A percentile compares a stretch with the other conserved stretches of the same genome.
Evolutionary conservation across 2,888 invertebrate species (phyloP).

Genomic region (Adela reaumurella): DNA sequence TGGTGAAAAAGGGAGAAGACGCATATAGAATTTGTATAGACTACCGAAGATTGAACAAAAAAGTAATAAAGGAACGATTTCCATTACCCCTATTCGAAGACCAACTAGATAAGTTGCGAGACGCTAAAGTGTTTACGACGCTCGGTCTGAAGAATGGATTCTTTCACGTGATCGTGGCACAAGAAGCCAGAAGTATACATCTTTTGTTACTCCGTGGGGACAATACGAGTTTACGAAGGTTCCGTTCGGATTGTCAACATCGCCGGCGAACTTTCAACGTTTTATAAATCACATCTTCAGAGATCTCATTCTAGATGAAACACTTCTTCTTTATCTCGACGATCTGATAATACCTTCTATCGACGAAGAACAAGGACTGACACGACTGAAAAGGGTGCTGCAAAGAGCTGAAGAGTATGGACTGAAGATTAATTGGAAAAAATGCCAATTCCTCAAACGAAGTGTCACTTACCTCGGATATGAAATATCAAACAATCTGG

Average conservation of each 20-base stretch:
- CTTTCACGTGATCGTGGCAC: constrained; percentile 21
- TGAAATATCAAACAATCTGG: not conserved
- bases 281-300: constrained; percentile 19
- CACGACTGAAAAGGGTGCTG: constrained; percentile 16
- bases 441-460: constrained; percentile 21
- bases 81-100: constrained; percentile 26
- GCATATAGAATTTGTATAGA: constrained; percentile 20
- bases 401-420: constrained; percentile 14
- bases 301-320: constrained; percentile 12
- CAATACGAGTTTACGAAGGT: constrained; percentile 25
- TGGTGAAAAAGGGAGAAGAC: constrained; percentile 15
- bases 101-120: constrained; percentile 23
- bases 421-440: constrained; percentile 20
- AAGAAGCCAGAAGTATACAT: constrained; percentile 19
- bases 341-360: constrained; percentile 15
- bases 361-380: constrained; percentile 12
- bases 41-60: constrained; percentile 23
- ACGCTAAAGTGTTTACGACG: constrained; percentile 12
- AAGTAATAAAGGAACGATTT: constrained; percentile 20
- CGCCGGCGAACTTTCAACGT: constrained; percentile 22
- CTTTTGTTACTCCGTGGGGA: constrained; percentile 24
- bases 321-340: constrained; percentile 13
- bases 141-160: constrained; percentile 22
- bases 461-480: constrained; percentile 16
- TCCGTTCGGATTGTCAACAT: constrained; percentile 28